These are phyloP conservation scores for Rhinogobius similis DNA, from an alignment of 2,113 vertebrate species.

Conservation along the genomic window DNA sequence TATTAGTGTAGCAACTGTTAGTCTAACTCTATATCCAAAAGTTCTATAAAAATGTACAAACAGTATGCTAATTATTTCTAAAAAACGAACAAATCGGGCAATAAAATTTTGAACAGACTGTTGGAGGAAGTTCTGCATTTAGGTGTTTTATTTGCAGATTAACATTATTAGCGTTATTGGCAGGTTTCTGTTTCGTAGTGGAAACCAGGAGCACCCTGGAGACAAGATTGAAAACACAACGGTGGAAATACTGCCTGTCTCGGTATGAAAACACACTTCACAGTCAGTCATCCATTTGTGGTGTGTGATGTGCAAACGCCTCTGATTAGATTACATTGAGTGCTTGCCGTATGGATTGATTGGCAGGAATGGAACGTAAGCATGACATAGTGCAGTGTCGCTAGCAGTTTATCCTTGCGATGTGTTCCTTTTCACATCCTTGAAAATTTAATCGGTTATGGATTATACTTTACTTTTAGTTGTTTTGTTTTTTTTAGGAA, in stretches of 20 bases:
- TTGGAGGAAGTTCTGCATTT: background rate
- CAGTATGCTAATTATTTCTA: too few relatives aligned
- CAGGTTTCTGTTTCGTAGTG: slow-evolving; percentile 96
- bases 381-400: slow-evolving; percentile 35
- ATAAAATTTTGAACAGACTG: background rate
- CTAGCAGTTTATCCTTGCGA: slow-evolving; percentile 27
- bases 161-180: slow-evolving; percentile 44
- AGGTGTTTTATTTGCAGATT: background rate
- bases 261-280: slow-evolving; percentile 74
- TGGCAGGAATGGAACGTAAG: slow-evolving; percentile 47
- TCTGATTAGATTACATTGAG: slow-evolving; percentile 47
- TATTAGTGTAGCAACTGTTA: too few relatives aligned
- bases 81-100: background rate
- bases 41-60: too few relatives aligned
- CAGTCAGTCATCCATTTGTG: slow-evolving; percentile 22
- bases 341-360: slow-evolving; percentile 60
- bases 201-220: slow-evolving; percentile 95
- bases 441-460: background rate
- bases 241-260: slow-evolving; percentile 91
- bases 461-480: slow-evolving; percentile 11
- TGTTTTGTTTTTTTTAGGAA: slow-evolving; percentile 69
- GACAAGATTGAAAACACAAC: slow-evolving; percentile 93
- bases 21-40: too few relatives aligned
- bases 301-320: slow-evolving; percentile 37
- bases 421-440: slow-evolving; percentile 2